Evolutionary conservation across 2,113 vertebrate genomes (phyloP), one percentile per base, ranked within the genome.

Genomic region (Delphinus delphis): DNA sequence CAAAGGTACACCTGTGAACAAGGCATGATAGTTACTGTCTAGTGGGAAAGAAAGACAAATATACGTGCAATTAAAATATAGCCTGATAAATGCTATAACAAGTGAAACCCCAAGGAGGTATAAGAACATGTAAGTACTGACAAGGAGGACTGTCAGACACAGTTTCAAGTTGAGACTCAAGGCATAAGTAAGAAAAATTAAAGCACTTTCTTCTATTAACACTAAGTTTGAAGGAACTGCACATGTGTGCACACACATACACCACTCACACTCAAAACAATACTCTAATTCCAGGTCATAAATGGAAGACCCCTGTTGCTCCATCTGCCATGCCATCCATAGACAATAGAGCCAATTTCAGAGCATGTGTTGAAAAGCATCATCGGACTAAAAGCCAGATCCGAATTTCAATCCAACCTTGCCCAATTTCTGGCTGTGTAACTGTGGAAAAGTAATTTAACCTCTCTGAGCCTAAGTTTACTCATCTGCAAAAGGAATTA

Each of bases 371-470:
- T 60, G 15, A 94, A 80, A 93, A 83, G 20, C 26, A 65, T 68
- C n/a, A 41, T 15, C 53, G 44, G 6, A 44, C 68, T 82, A 82
- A 88, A 86, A 88, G 50, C 38, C 28, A 31, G 20, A 79, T 68
- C 5, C 55, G 9, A 85, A 87, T 77, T 77, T 83, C 58, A 76
- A 94, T 76, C 53, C 60, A 83, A 14, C 6, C 79, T 65, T 93
- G 8, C 36, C 60, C 12, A 58, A 58, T 8, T 63, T 44, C 79
- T 88, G 28, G 25, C 58, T 92, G 31, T 58, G 21, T 83, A 44
- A 76, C 87, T 91, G 18, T 67, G 47, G 31, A 50, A 95, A 92
- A 96, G 62, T 63, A 53, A 88, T 41, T 68, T 71, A 88, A 85
- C 41, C n/a, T 88, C 41, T 41, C 25, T 76, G 58, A 55, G 47